Evolutionary conservation across 2,113 vertebrate species (phyloP), one percentile per base, ranked within the genome.

Genomic region (Arothron firmamentum): DNA sequence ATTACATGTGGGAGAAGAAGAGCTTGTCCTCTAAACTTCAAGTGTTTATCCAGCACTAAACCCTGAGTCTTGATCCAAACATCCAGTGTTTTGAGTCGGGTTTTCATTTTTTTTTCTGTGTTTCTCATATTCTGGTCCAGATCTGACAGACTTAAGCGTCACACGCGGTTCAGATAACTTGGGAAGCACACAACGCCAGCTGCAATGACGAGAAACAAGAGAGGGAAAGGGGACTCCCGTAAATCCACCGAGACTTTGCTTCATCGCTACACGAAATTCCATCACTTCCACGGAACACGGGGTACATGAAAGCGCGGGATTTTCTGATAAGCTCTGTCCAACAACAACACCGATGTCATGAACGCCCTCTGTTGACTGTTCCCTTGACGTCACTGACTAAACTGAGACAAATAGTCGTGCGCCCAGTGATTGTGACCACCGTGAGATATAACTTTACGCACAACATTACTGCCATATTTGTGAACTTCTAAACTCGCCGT

Each of bases 311-410:
- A 72, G 73, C 62, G 43, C 2, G 3, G 52, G 59, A 25, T 52
- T 45, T 51, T 47, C 66, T 72, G 85, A 88, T 87, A 85, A 84
- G 75, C n/a, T 12, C 23, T 25, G 49, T 72, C 85, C 87, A 89
- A 88, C 52, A 67, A 64, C 75, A 88, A 79, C 78, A 80, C 21
- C 82, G 80, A 85, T 78, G 74, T 80, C 77, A 74, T 65, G 65
- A 79, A 72, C 62, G 63, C 62, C 51, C 65, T 48, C 13, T 46
- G 53, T 74, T 66, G 73, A 74, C 73, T 75, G 62, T 28, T 77
- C 70, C 50, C 59, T 61, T 25, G 41, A 73, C 78, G 75, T 80
- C 80, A 85, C 17, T 55, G 51, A 76, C 59, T 56, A 19, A 67
- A 78, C 53, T 50, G 68, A 82, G 73, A 72, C 62, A 75, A 75